Evolutionary conservation across 2,797 vertebrate species (phyloP).

Genomic region (Peromyscus nudipes): DNA sequence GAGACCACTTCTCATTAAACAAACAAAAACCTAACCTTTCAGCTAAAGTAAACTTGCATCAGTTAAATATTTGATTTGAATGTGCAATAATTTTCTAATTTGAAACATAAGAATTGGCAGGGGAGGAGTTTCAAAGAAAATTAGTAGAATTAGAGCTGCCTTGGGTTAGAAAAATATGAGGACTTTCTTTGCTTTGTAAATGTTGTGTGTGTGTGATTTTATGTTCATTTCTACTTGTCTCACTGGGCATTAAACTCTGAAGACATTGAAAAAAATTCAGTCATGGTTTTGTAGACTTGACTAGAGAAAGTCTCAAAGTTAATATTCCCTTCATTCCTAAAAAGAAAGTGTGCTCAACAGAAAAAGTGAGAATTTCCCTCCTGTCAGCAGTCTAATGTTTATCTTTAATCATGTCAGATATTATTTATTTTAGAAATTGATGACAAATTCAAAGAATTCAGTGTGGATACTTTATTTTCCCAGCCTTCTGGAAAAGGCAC

Average conservation of each 20-base stretch:
- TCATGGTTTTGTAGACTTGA: neutral
- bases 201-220: neutral
- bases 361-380: neutral
- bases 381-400: neutral
- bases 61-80: slow-evolving; percentile 41
- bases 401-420: neutral
- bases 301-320: neutral
- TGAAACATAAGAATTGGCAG: slow-evolving; percentile 28
- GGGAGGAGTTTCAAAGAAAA: slow-evolving; percentile 38
- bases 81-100: slow-evolving; percentile 12
- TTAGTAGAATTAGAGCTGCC: slow-evolving; percentile 17
- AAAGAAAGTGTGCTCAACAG: neutral
- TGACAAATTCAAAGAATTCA: neutral
- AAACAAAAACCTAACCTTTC: neutral
- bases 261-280: neutral
- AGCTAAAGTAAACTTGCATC: neutral
- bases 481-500: slow-evolving; percentile 6
- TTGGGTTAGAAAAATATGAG: slow-evolving; percentile 23
- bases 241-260: neutral
- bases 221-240: neutral
- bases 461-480: slow-evolving; percentile 43
- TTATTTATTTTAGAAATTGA: neutral
- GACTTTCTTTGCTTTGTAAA: neutral
- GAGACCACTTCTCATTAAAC: neutral
- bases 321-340: neutral